Evolutionary conservation across 2,797 vertebrate genomes (phyloP).

Genomic region (Gallinago stenura): DNA sequence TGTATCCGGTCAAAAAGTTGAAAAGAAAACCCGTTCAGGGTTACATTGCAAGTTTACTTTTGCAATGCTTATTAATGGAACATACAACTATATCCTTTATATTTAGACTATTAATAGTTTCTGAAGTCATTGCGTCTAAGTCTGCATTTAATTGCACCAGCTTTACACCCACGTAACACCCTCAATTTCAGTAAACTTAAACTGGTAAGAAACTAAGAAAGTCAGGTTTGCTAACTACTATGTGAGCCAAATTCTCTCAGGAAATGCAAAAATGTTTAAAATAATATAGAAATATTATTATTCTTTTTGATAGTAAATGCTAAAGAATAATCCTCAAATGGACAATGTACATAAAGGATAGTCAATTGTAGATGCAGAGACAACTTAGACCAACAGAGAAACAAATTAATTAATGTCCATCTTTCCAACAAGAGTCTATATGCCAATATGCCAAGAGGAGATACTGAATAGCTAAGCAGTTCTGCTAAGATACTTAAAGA

Average conservation of each 20-base stretch:
- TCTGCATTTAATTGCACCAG: neutral
- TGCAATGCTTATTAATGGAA: neutral
- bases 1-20: neutral
- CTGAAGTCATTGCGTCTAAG: neutral
- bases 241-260: neutral
- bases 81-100: neutral
- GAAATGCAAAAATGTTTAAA: neutral
- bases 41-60: neutral
- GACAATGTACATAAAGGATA: neutral
- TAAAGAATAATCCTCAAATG: neutral
- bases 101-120: neutral
- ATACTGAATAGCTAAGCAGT: neutral
- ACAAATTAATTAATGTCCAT: neutral
- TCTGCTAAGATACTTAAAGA: neutral
- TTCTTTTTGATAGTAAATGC: neutral
- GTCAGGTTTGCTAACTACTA: neutral
- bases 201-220: neutral
- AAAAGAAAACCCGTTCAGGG: neutral
- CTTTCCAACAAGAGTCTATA: neutral
- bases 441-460: neutral
- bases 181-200: neutral
- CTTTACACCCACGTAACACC: neutral
- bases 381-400: neutral
- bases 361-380: neutral
- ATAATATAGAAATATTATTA: neutral